Evolutionary conservation across 2,888 invertebrate genomes (phyloP), one percentile per base, ranked within the genome.

Genomic region (Epinotia brunnichana): DNA sequence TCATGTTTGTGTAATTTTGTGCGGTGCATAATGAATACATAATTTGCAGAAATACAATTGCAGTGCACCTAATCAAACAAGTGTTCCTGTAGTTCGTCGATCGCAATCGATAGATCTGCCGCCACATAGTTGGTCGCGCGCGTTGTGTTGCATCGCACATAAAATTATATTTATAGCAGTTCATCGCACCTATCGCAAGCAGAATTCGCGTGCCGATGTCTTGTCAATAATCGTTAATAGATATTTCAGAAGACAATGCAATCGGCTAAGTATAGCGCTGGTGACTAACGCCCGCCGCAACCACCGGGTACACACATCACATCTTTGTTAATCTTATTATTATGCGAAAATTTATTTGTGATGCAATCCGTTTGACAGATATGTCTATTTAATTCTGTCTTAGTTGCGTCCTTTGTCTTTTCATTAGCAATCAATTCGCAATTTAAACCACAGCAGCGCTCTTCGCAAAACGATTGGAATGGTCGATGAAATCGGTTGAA

Each of bases 141-240:
- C 82, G 84, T 80, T 81, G 82, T 79, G 78, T 77, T 83, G 85
- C 85, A 85, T 85, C 84, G 87, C 86, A 86, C 87, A 90, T 90
- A 85, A 89, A 90, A 83, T 69, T 90, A 91, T 92, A 92, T 91
- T 91, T 86, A 92, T 93, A 93, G 90, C 87, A 89, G 91, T 92
- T 90, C 91, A 90, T 87, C 91, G 92, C 91, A 92, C 90, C 91
- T 92, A 90, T 89, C 86, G 88, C 87, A 84, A 84, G 86, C 84
- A 89, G 90, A 87, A 92, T 88, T 91, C 86, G 92, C 92, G 86
- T 92, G 90, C 93, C 92, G 91, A 92, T 92, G 90, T 90, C 91
- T 90, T 92, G 93, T 93, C 92, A 93, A 93, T 92, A 93, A 92
- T 93, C 90, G 88, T 90, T 92, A 93, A 92, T 92, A 93, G 93